Evolutionary conservation across 2,113 vertebrate species (phyloP).

Genomic region (Stomatorhinus ivindoensis): DNA sequence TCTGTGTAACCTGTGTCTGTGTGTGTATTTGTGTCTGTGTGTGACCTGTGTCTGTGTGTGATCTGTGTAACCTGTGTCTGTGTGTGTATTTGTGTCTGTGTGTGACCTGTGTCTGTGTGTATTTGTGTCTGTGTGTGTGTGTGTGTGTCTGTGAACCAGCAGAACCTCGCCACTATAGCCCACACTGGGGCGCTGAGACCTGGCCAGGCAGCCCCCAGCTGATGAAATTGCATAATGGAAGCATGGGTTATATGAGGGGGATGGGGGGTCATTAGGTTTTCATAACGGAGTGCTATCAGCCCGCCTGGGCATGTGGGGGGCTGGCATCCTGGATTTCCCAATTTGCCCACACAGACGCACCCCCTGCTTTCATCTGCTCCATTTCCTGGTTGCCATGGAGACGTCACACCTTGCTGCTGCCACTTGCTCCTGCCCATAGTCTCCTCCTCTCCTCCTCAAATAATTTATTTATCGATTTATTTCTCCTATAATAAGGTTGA

Average conservation of each 20-base stretch:
- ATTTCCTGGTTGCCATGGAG: slow-evolving; percentile 29
- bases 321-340: slow-evolving; percentile 31
- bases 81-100: background rate
- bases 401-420: slow-evolving; percentile 12
- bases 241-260: slow-evolving; percentile 26
- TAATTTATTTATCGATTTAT: background rate
- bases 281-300: slow-evolving; percentile 31
- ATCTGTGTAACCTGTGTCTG: background rate
- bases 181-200: background rate
- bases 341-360: slow-evolving; percentile 36
- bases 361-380: slow-evolving; percentile 21
- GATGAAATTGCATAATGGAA: slow-evolving; percentile 32
- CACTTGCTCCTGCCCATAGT: background rate
- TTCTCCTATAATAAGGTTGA: background rate
- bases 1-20: background rate
- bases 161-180: background rate
- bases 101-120: background rate
- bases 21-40: background rate
- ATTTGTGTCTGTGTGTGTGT: background rate
- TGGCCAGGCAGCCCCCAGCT: slow-evolving; percentile 25
- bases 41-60: too few relatives aligned
- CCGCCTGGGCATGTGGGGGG: slow-evolving; percentile 15
- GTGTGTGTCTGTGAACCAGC: background rate
- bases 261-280: slow-evolving; percentile 22
- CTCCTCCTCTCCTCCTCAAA: background rate